These are phyloP conservation scores for Drosophila cardini DNA, from an alignment of 1,140 invertebrate species.

Conservation along the genomic window DNA sequence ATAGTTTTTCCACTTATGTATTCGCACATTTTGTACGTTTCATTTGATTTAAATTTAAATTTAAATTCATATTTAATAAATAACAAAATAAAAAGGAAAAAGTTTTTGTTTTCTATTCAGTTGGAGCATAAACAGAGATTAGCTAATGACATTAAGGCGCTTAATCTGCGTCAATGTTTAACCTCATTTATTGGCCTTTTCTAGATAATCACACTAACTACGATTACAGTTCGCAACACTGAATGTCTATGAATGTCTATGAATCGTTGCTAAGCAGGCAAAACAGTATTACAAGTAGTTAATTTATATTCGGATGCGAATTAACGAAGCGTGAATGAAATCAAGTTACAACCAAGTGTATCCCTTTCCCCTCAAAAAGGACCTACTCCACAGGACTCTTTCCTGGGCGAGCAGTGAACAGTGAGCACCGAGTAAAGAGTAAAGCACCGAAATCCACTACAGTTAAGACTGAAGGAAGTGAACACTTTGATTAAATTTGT, in stretches of 20 bases:
- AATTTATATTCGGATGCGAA: constrained; percentile 44
- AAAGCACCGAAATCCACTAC: neutral
- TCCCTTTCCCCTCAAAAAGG: constrained; percentile 13
- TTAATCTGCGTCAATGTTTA: constrained; percentile 24
- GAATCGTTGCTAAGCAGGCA: constrained; percentile 29
- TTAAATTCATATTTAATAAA: constrained; percentile 63
- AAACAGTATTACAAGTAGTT: constrained; percentile 34
- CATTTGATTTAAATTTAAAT: constrained; percentile 38
- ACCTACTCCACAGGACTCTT: neutral
- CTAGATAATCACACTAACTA: constrained; percentile 40
- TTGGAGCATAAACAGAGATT: constrained; percentile 11
- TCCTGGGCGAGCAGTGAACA: neutral
- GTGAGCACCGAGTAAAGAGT: constrained; percentile 22
- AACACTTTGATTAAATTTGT: constrained; percentile 65
- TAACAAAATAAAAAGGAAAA: constrained; percentile 50
- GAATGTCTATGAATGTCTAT: neutral
- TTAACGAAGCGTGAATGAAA: constrained; percentile 59
- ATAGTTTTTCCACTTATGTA: constrained; percentile 53
- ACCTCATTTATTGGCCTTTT: constrained; percentile 11
- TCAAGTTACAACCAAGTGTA: constrained; percentile 42
- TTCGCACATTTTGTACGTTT: constrained; percentile 59
- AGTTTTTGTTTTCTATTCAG: neutral
- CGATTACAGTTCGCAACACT: neutral
- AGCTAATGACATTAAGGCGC: constrained; percentile 12
- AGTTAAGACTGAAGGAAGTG: constrained; percentile 7